Base-by-base conservation (phyloP, 2,888 invertebrate species). In the Emmelina monodactyla region DNA sequence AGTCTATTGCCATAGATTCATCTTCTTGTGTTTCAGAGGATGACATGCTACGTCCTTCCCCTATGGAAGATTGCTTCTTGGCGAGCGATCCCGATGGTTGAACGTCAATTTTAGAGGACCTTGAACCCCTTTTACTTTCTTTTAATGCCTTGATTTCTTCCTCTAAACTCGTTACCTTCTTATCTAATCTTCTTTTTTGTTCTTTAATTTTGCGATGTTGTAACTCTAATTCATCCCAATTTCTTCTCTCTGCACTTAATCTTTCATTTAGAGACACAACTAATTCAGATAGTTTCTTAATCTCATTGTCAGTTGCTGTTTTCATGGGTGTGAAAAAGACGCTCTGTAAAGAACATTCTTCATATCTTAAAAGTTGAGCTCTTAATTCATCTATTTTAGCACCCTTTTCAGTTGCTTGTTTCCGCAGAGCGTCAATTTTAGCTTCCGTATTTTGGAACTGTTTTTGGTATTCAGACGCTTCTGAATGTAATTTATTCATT, bases 221-320 rank as follows among this genome's bases (percentile, higher is more conserved):
- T 1, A 66, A 48, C 50, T 88, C 86, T 11, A 87, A 53, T 45
- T 83, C 85, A 7, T 83, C 83, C 49, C 76, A 79, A 50, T 81
- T 84, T 31, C 71, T 82, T 42, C 83, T 76, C 53, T 87, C 88
- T 5, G 62, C 53, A 33, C 85, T 83, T 22, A 88, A 45, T 42
- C 87, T 79, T 16, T 70, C 66, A 47, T 86, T 85, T 25, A 85
- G 60, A 1, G 78, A 68, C 4, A 81, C 62, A 1, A 85, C 71
- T 29, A 88, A 55, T 37, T 85, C 85, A 2, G 87, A 56, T 2
- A 88, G 58, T 32, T 83, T 71, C 38, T 83, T 69, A 11, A 84
- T 80, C 64, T 88, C 88, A 30, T 83, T 83, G 53, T 88, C 85
- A 1, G 84, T 80, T 1, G 83, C 82, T 2, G 82, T 73, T 45